Evolutionary conservation across 1,140 invertebrate genomes (phyloP).

Genomic region (Lepidurus arcticus): DNA sequence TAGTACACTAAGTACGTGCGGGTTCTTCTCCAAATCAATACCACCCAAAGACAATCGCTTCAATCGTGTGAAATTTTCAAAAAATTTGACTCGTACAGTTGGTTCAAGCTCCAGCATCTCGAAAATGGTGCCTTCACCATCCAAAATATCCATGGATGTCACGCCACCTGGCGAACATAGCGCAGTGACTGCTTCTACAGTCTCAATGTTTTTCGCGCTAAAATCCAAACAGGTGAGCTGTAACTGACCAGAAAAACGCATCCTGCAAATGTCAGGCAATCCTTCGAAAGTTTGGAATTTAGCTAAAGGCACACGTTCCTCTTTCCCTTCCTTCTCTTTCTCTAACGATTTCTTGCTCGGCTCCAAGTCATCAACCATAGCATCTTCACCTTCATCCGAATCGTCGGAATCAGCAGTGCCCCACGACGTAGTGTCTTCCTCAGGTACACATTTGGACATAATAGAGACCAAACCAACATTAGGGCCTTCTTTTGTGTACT

Average conservation of each 20-base stretch:
- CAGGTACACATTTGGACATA: background rate
- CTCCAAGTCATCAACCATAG: too few species aligned
- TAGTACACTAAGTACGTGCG: too few species aligned
- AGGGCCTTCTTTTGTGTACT: background rate
- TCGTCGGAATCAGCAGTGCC: background rate
- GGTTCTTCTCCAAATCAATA: too few species aligned
- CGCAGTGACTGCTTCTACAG: background rate
- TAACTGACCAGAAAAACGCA: background rate
- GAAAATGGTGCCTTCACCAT: too few species aligned
- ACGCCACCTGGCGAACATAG: background rate
- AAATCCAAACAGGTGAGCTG: background rate
- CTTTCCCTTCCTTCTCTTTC: background rate
- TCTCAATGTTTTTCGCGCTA: background rate
- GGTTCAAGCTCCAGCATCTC: too few species aligned
- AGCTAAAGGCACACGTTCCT: background rate
- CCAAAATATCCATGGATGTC: background rate
- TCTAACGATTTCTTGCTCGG: background rate
- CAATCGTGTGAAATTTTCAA: too few species aligned
- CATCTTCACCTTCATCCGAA: background rate
- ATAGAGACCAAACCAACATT: background rate
- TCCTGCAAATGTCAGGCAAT: background rate
- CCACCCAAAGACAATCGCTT: too few species aligned
- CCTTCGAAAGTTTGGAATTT: conserved; percentile 5
- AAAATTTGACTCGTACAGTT: too few species aligned
- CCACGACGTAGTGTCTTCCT: background rate